These are phyloP conservation scores for Oeneis ivallda DNA, from an alignment of 2,888 invertebrate genomes.

Conservation along the genomic window DNA sequence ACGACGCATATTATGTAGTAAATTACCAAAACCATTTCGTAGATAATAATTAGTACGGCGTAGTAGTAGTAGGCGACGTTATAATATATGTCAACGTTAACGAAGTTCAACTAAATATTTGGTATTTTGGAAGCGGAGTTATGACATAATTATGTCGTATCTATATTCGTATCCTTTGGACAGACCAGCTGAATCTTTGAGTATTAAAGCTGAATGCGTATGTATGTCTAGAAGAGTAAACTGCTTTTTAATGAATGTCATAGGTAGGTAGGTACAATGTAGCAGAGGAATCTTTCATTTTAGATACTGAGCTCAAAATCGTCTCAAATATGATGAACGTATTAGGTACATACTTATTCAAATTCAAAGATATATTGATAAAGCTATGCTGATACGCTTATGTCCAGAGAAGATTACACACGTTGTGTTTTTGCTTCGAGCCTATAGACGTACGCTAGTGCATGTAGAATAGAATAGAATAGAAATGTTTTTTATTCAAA, in stretches of 20 bases:
- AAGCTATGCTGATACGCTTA: slow-evolving; percentile 9
- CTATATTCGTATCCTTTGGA: not conserved
- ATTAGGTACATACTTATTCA: too few species aligned
- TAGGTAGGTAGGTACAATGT: too few species aligned
- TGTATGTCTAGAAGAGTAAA: too few species aligned
- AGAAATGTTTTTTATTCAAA: too few species aligned
- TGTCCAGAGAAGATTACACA: slow-evolving; percentile 3
- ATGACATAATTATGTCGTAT: not conserved
- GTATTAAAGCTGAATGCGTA: too few species aligned
- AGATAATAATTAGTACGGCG: not conserved
- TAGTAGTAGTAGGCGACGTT: not conserved
- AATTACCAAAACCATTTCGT: slow-evolving; percentile 13
- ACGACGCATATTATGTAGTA: not conserved
- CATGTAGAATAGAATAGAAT: too few species aligned
- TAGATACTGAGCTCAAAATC: too few species aligned
- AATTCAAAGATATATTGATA: too few species aligned
- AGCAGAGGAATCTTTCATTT: too few species aligned
- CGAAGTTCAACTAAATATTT: not conserved
- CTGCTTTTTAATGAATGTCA: too few species aligned
- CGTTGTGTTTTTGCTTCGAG: slow-evolving; percentile 12
- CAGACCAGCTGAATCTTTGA: too few species aligned
- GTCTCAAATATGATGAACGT: too few species aligned
- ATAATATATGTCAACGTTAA: not conserved
- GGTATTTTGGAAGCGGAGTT: not conserved
- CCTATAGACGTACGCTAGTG: not conserved